Evolutionary conservation across 2,113 vertebrate species (phyloP).

Genomic region (Athene noctua): DNA sequence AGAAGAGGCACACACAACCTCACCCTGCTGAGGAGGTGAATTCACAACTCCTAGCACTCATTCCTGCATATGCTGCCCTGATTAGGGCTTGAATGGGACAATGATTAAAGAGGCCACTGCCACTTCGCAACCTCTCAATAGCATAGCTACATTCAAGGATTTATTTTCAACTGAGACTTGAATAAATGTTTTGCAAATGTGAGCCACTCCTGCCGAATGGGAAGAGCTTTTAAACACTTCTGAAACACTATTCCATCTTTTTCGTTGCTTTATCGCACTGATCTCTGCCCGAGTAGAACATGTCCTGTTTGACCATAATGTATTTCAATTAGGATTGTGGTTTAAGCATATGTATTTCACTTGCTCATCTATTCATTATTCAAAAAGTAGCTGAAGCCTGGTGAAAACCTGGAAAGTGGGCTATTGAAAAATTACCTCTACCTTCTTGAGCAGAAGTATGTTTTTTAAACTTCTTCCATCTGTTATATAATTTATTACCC

Average conservation of each 20-base stretch:
- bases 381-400: neutral
- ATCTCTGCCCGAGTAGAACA: neutral
- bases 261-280: neutral
- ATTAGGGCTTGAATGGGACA: slow-evolving; percentile 70
- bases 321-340: neutral
- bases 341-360: slow-evolving; percentile 4
- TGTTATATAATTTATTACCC: neutral
- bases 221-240: slow-evolving; percentile 48
- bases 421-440: slow-evolving; percentile 1
- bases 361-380: slow-evolving; percentile 44
- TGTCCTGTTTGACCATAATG: slow-evolving; percentile 14
- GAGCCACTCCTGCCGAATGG: slow-evolving; percentile 49
- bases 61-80: slow-evolving; percentile 56
- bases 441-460: neutral
- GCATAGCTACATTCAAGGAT: slow-evolving; percentile 50
- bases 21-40: slow-evolving; percentile 40
- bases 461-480: slow-evolving; percentile 22
- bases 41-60: slow-evolving; percentile 37
- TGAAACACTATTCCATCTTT: slow-evolving; percentile 14
- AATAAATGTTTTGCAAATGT: slow-evolving; percentile 76
- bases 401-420: slow-evolving; percentile 10
- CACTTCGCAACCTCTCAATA: slow-evolving; percentile 48
- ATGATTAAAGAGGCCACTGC: slow-evolving; percentile 71
- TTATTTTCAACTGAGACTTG: slow-evolving; percentile 67
- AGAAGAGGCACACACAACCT: slow-evolving; percentile 16